phyloP scores from a whole-genome alignment of 2,888 invertebrate species.

The Sphaerophoria rueppellii region DNA sequence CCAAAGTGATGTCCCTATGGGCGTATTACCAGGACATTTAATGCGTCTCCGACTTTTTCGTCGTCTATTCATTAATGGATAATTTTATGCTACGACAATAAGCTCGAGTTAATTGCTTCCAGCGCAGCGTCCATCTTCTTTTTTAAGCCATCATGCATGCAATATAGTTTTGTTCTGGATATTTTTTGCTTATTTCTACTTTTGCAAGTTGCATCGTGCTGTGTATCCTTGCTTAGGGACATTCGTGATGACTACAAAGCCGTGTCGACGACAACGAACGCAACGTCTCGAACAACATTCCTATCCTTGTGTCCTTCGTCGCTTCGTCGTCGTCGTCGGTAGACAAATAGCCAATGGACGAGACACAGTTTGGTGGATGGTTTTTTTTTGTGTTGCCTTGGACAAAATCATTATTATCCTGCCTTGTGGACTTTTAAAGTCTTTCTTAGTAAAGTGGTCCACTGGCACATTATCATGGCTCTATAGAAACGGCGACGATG shows the following conservation, averaged over 20 bases:
- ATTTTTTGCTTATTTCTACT: conserved; percentile 8
- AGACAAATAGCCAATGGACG: conserved; percentile 61
- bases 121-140: conserved; percentile 42
- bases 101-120: conserved; percentile 64
- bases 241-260: conserved; percentile 25
- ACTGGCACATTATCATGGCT: conserved; percentile 6
- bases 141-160: conserved; percentile 23
- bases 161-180: background rate
- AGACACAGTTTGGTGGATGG: conserved; percentile 13
- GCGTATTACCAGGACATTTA: conserved; percentile 21
- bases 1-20: conserved; percentile 23
- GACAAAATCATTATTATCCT: background rate
- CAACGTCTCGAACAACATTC: background rate
- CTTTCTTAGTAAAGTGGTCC: conserved; percentile 31
- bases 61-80: conserved; percentile 41
- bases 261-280: background rate
- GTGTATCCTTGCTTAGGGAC: conserved; percentile 32
- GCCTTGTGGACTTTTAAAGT: conserved; percentile 22
- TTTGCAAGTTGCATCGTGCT: conserved; percentile 24
- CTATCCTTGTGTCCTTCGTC: conserved; percentile 29
- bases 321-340: background rate
- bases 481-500: no score
- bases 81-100: conserved; percentile 63
- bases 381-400: conserved; percentile 37
- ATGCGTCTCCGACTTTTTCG: conserved; percentile 13